Evolutionary conservation across 2,888 invertebrate species (phyloP).

Genomic region (Patella ulyssiponensis): DNA sequence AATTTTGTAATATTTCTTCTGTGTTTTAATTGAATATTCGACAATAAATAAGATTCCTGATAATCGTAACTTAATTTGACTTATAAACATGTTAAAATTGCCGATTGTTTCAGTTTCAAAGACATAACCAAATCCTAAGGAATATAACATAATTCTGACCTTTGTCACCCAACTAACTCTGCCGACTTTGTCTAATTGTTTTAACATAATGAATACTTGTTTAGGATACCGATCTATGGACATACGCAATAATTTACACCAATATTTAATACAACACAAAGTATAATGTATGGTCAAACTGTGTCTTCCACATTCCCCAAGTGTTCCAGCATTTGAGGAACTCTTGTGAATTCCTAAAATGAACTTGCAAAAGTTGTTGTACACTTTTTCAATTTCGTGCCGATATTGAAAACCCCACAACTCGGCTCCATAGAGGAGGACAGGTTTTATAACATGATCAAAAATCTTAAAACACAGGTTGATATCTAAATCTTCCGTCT

Average conservation of each 20-base stretch:
- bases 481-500: too few relatives aligned
- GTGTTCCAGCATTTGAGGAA: too few relatives aligned
- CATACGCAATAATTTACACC: background rate
- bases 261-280: too few relatives aligned
- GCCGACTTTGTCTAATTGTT: background rate
- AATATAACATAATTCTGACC: background rate
- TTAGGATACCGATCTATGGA: background rate
- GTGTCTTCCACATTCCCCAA: too few relatives aligned
- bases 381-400: background rate
- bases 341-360: background rate
- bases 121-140: background rate
- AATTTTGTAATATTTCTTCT: background rate
- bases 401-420: background rate
- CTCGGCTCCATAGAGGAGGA: background rate
- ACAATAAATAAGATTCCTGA: conserved; percentile 1
- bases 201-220: background rate
- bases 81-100: background rate
- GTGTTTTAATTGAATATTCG: background rate
- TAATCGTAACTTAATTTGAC: conserved; percentile 3
- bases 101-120: background rate
- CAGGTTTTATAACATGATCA: background rate
- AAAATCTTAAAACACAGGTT: background rate
- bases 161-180: background rate
- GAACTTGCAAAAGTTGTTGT: background rate
- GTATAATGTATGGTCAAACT: too few relatives aligned